Percentiles rank a stretch among this genome's conserved stretches.
phyloP scores from a whole-genome alignment of 2,888 invertebrate species.

The Petrolisthes manimaculis region DNA sequence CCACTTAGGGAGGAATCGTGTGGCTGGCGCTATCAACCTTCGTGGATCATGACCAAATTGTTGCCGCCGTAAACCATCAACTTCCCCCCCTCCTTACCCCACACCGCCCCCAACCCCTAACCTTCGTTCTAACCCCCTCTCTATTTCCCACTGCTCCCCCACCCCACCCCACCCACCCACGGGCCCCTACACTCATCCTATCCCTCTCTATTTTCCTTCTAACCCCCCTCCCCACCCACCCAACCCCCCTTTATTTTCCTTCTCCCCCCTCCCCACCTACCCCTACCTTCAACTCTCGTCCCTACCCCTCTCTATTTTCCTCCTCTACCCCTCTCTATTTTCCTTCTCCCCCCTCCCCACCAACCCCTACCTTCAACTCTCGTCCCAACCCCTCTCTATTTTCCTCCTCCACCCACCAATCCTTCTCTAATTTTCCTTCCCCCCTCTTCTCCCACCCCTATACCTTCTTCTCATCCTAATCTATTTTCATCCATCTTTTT shows the following conservation, averaged over 20 bases:
- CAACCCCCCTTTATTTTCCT: too few species aligned
- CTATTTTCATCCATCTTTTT: neutral
- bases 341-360: neutral
- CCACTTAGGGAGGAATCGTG: conserved; percentile 25
- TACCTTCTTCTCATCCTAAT: neutral
- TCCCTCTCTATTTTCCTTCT: too few species aligned
- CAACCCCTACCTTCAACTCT: neutral
- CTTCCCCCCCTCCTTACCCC: conserved; percentile 11
- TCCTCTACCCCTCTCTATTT: neutral
- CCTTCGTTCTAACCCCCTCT: neutral
- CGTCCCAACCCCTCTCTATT: neutral
- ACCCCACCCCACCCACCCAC: neutral
- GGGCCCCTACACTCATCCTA: too few species aligned
- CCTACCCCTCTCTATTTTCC: neutral
- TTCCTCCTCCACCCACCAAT: neutral
- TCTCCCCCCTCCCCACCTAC: too few species aligned
- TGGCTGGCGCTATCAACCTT: conserved; percentile 20
- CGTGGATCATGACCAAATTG: conserved; percentile 38
- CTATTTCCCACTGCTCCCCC: neutral
- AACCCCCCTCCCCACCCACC: too few species aligned
- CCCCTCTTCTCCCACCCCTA: neutral
- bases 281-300: too few species aligned
- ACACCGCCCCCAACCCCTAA: too few species aligned
- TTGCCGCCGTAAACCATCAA: conserved; percentile 37
- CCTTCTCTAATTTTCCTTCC: neutral